A percentile compares a stretch with the other conserved stretches of the same genome.
Conservation (phyloP, 2,113 vertebrate species). For the Larimichthys polyactis region DNA sequence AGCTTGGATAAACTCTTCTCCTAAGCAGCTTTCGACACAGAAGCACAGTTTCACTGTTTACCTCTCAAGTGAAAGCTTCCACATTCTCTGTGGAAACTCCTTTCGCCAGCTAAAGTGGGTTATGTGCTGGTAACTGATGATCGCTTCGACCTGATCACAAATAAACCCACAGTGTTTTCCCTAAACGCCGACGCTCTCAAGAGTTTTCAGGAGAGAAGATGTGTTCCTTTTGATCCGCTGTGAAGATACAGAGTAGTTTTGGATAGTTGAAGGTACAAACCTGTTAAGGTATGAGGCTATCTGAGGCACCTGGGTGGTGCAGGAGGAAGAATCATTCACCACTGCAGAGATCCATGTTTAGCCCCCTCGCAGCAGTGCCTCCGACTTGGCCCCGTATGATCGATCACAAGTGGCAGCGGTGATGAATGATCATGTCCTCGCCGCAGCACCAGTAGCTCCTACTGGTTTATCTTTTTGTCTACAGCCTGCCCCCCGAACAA, state of each 20-base stretch:
- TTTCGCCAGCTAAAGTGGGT: neutral
- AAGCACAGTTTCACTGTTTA: neutral
- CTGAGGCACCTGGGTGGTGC: neutral
- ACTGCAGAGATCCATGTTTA: conserved; percentile 4
- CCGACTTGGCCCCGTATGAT: neutral
- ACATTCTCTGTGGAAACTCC: neutral
- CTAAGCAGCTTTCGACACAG: neutral
- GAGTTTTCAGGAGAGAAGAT: neutral
- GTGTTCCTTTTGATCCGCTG: neutral
- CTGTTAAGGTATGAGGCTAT: neutral
- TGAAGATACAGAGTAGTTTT: neutral
- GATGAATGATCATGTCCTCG: conserved; percentile 24
- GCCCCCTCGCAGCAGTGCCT: neutral
- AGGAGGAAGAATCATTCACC: conserved; percentile 1
- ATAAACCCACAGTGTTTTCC: neutral
- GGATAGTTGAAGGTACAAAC: neutral
- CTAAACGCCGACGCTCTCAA: no score
- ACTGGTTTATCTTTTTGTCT: neutral
- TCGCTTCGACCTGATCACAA: neutral
- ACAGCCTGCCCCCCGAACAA: neutral
- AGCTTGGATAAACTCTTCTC: neutral
- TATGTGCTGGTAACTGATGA: neutral
- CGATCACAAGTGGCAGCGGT: conserved; percentile 2
- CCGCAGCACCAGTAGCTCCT: neutral
- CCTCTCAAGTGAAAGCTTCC: neutral